Conservation (phyloP, 2,888 invertebrate genomes). For the Dryobotodes eremita region DNA sequence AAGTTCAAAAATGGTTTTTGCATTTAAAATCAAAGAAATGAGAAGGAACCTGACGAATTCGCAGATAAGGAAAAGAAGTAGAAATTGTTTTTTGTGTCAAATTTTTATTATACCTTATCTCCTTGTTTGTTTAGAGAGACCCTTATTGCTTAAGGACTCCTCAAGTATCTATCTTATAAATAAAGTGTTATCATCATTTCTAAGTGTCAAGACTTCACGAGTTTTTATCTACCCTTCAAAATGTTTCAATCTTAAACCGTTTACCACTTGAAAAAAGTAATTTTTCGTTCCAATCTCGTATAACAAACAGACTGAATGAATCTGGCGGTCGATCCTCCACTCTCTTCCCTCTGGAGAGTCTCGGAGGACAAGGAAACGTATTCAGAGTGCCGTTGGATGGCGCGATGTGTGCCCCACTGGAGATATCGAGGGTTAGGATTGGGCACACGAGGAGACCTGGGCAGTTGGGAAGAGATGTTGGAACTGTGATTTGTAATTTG, state of each 20-base stretch:
- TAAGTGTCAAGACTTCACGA: conserved; percentile 10
- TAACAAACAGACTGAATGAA: conserved; percentile 59
- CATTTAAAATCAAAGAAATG: not conserved
- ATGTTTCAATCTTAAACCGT: conserved; percentile 32
- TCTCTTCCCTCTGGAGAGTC: conserved; percentile 57
- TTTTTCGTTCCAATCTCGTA: conserved; percentile 56
- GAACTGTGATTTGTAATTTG: too few species aligned
- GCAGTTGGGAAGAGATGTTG: not conserved
- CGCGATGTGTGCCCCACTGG: conserved; percentile 70
- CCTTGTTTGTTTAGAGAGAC: not conserved
- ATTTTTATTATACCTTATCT: not conserved
- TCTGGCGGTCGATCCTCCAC: conserved; percentile 54
- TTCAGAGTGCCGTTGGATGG: conserved; percentile 69
- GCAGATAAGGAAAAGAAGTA: not conserved
- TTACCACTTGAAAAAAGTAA: conserved; percentile 57
- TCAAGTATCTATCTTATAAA: conserved; percentile 29
- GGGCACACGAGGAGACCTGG: conserved; percentile 5
- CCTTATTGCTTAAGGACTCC: not conserved
- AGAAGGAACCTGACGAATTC: not conserved
- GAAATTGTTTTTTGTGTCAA: not conserved
- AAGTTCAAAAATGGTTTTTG: not conserved
- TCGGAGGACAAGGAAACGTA: conserved; percentile 71
- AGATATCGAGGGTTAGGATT: conserved; percentile 68
- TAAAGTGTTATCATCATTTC: conserved; percentile 6
- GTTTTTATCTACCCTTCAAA: conserved; percentile 21